These are phyloP conservation scores for Eufriesea mexicana DNA, from an alignment of 1,140 invertebrate genomes.

Conservation along the genomic window DNA sequence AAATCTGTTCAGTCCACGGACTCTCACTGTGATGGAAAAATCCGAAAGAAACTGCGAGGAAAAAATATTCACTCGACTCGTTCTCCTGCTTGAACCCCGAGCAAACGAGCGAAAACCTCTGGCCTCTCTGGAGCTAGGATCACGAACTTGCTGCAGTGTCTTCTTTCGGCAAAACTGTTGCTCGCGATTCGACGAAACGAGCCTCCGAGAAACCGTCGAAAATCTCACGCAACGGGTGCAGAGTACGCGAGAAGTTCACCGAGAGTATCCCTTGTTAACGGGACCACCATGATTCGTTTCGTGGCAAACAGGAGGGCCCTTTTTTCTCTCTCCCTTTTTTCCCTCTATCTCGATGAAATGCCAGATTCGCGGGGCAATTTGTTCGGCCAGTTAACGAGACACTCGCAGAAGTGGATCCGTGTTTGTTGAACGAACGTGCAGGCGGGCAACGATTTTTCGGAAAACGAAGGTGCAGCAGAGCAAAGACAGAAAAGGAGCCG, in stretches of 20 bases:
- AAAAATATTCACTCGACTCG: too few relatives aligned
- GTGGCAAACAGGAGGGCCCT: not conserved
- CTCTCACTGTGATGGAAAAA: too few relatives aligned
- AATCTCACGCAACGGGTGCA: not conserved
- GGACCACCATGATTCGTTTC: not conserved
- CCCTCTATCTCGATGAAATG: not conserved
- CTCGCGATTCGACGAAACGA: not conserved
- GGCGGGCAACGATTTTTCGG: slow-evolving; percentile 27
- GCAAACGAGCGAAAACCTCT: too few relatives aligned
- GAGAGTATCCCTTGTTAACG: not conserved
- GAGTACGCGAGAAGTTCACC: not conserved
- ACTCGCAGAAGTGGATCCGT: too few relatives aligned
- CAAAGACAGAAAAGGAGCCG: slow-evolving; percentile 59
- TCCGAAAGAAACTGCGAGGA: too few relatives aligned
- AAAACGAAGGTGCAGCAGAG: slow-evolving; percentile 29
- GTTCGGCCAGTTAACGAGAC: not conserved
- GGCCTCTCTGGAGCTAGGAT: too few relatives aligned
- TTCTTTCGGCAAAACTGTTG: too few relatives aligned
- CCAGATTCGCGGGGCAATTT: not conserved
- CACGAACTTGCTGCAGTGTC: too few relatives aligned
- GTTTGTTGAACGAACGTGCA: not conserved
- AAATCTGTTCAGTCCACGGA: too few relatives aligned
- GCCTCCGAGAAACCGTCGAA: not conserved
- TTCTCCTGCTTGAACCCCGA: too few relatives aligned
- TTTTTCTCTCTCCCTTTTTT: too few relatives aligned